Base-by-base conservation (phyloP, 2,888 invertebrate species). In the Apamea epomidion region DNA sequence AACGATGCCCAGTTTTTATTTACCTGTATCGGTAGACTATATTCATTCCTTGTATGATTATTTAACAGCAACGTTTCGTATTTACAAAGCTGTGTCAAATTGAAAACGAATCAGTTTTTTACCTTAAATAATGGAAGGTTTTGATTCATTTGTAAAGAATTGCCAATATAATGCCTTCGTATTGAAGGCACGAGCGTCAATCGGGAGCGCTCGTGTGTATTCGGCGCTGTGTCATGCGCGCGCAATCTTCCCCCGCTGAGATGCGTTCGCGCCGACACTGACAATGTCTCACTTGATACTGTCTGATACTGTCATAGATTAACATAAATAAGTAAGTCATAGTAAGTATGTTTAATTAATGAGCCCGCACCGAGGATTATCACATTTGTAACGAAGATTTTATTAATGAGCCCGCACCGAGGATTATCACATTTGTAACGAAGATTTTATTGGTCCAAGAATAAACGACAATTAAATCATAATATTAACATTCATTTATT, bases 231-330 rank as follows among this genome's bases (percentile, higher is more conserved):
- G 96, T 97, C 97, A 97, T 96, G 95, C 93, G 92, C 93, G 91
- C 91, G 94, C 96, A 96, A 96, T 96, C 94, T 96, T 92, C 95
- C 89, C 96, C 96, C 93, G 96, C 96, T 95, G 95, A 29, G 94
- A 82, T 87, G 91, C 91, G 92, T 91, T 73, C 78, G 89, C 90
- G 88, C 80, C 82, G 87, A 88, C 89, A 83, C 89, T 88, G 87
- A 82, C 92, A 94, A 96, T 91, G 93, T 92, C 95, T 96, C 90
- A 95, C 94, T 96, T 89, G 76, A 76, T 68, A 84, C 76, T 81
- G 79, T 75, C 87, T 88, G 72, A 74, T 62, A 85, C 79, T 80
- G 81, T 78, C 89, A 90, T 88, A 91, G 90, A 92, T 69, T 88
- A 92, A 78, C 76, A 10, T 68, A 58, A 12, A 21, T 54, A 54